These are phyloP conservation scores for Galeopterus variegatus DNA, from an alignment of 2,113 vertebrate genomes.

Conservation along the genomic window DNA sequence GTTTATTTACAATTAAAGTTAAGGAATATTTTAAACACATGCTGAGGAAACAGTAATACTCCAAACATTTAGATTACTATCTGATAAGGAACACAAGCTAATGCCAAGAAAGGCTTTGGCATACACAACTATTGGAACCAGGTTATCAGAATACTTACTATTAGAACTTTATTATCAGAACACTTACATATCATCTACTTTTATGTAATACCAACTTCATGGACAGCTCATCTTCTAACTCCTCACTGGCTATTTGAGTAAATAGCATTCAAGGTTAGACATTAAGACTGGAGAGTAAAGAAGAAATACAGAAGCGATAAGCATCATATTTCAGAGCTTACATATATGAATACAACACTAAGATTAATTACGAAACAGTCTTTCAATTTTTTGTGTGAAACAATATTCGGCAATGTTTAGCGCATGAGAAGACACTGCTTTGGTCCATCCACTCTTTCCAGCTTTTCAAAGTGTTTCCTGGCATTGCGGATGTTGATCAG, in stretches of 20 bases:
- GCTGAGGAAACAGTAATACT: slow-evolving; percentile 81
- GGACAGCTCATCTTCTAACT: slow-evolving; percentile 65
- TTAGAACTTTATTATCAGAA: slow-evolving; percentile 72
- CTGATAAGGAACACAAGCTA: slow-evolving; percentile 66
- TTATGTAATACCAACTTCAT: slow-evolving; percentile 73
- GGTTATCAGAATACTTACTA: slow-evolving; percentile 50
- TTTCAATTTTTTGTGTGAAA: slow-evolving; percentile 67
- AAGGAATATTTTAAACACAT: slow-evolving; percentile 77
- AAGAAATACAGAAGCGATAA: slow-evolving; percentile 74
- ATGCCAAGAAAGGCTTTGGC: slow-evolving; percentile 58
- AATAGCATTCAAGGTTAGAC: slow-evolving; percentile 84
- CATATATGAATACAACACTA: slow-evolving; percentile 83
- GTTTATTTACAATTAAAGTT: slow-evolving; percentile 78
- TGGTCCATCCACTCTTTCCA: slow-evolving; percentile 98
- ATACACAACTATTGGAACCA: slow-evolving; percentile 58
- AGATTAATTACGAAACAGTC: slow-evolving; percentile 72
- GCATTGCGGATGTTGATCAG: slow-evolving; percentile 99
- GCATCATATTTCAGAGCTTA: slow-evolving; percentile 87
- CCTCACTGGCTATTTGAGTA: slow-evolving; percentile 71
- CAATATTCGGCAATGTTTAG: slow-evolving; percentile 82
- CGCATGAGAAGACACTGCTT: slow-evolving; percentile 99
- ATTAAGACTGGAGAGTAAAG: slow-evolving; percentile 78
- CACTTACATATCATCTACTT: slow-evolving; percentile 67
- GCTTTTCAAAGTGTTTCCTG: slow-evolving; percentile 99
- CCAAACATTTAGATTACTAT: slow-evolving; percentile 66